Base-by-base conservation (phyloP, 2,797 vertebrate species). In the Gadopsis bispinosus region DNA sequence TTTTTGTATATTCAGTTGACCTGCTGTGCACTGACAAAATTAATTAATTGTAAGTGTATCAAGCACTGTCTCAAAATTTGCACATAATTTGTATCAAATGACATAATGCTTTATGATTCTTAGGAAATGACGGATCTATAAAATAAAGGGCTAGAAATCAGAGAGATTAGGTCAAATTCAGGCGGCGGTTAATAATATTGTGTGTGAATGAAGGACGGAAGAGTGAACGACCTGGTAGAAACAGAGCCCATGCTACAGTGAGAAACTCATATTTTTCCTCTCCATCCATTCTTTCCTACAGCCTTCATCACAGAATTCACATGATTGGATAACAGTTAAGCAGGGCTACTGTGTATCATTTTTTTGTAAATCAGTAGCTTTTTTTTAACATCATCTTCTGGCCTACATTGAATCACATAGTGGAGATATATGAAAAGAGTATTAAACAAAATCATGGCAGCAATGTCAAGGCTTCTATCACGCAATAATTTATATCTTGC, bases 391-490 rank as follows among this genome's bases (percentile, higher is more conserved):
- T 12, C 20, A 39, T 17, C 53, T n/a, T 76, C 26, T 51, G 29
- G 7, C 55, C 53, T 53, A 56, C 16, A 39, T 59, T 41, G 47
- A 67, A 62, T 22, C 58, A 45, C 20, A 75, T 16, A 64, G 29
- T 53, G 51, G 54, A 66, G 70, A 64, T 61, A 60, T 60, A 79
- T 70, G 29, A 71, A 73, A 59, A 58, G 12, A 68, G 20, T 43
- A 70, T 74, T 79, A 79, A 83, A 86, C 69, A 78, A 76, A 77
- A 75, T 73, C 61, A 58, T 10, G 41, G 62, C 22, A 69, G 69
- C 58, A 56, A 61, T 50, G 74, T 81, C 69, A 62, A 76, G 74
- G 31, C 62, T 74, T 69, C 62, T 79, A 83, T 77, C 69, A 73
- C 51, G 69, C 62, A 80, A 50, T 72, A 47, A 85, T 80, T 79